phyloP scores from a whole-genome alignment of 35 echinoderm and acorn worm genomes.

The Chiridota heheva region DNA sequence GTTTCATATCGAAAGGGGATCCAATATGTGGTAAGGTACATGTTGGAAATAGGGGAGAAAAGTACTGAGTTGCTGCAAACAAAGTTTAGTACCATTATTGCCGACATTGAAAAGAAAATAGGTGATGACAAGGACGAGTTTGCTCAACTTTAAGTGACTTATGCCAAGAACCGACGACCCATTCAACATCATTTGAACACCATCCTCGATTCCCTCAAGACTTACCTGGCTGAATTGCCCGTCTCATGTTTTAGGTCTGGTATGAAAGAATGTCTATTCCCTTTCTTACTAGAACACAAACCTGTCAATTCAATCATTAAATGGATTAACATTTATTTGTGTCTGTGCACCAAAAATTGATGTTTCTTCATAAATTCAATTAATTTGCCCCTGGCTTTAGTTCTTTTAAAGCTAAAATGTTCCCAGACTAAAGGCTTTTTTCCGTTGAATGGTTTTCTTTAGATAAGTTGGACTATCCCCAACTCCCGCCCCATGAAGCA shows the following conservation, averaged over 20 bases:
- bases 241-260: conserved; percentile 38
- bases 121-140: background rate
- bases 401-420: conserved; percentile 37
- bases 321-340: conserved; percentile 3
- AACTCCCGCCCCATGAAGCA: conserved; percentile 30
- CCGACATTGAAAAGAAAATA: background rate
- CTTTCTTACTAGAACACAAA: background rate
- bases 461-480: conserved; percentile 13
- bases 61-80: background rate
- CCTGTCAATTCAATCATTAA: conserved; percentile 11
- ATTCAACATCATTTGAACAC: background rate
- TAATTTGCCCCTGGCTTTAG: conserved; percentile 27
- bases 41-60: conserved; percentile 2
- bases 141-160: background rate
- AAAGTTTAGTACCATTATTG: background rate
- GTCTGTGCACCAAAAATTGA: background rate
- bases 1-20: conserved; percentile 41
- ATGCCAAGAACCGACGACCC: background rate
- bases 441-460: conserved; percentile 34
- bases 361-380: conserved; percentile 17
- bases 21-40: background rate
- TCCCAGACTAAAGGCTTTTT: background rate
- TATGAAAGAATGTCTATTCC: conserved; percentile 20
- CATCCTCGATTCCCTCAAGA: background rate
- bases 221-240: conserved; percentile 29